These are phyloP conservation scores for Carpatolechia fugitivella DNA, from an alignment of 2,888 invertebrate genomes.

Conservation along the genomic window DNA sequence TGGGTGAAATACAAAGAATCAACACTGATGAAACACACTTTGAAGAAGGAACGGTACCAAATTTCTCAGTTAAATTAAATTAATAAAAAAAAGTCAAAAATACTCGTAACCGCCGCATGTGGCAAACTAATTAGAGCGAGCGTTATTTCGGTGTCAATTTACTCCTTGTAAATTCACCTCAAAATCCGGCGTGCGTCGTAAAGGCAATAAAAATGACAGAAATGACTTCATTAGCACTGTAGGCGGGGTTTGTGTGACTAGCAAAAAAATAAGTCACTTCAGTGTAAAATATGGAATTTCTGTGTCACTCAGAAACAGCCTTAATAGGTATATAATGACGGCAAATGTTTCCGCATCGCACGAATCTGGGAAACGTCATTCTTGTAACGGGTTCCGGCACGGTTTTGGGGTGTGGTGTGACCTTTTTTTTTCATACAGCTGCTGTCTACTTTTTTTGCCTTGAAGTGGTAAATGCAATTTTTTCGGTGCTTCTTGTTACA, in stretches of 20 bases:
- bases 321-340: constrained; percentile 75
- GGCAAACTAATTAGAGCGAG: constrained; percentile 55
- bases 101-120: constrained; percentile 39
- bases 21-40: too few relatives aligned
- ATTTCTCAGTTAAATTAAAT: too few relatives aligned
- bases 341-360: constrained; percentile 62
- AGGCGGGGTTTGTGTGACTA: constrained; percentile 60
- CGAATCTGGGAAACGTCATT: constrained; percentile 61
- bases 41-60: too few relatives aligned
- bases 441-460: background rate
- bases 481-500: too few relatives aligned
- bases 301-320: constrained; percentile 47
- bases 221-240: constrained; percentile 73
- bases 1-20: too few relatives aligned
- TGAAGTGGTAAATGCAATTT: background rate
- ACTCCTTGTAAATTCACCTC: constrained; percentile 70
- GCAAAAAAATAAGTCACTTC: constrained; percentile 53
- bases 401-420: constrained; percentile 33
- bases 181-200: constrained; percentile 70
- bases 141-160: constrained; percentile 69
- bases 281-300: constrained; percentile 29
- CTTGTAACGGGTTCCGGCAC: constrained; percentile 55
- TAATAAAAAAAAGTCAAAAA: background rate
- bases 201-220: constrained; percentile 76
- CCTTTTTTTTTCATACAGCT: background rate